phyloP scores from a whole-genome alignment of 2,113 vertebrate species.

The Megatriorchis doriae region DNA sequence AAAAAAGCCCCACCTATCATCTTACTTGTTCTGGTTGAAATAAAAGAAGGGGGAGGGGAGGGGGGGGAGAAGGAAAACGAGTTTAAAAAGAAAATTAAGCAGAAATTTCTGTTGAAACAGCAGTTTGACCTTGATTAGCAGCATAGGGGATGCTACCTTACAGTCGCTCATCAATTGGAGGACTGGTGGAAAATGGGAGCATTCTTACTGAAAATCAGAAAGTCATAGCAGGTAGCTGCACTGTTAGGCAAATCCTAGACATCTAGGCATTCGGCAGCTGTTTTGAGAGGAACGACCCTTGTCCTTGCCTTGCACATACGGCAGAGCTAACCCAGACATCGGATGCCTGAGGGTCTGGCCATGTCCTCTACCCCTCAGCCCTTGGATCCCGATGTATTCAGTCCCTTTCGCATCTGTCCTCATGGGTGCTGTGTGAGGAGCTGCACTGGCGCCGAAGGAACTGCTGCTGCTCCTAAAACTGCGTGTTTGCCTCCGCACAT shows the following conservation, averaged over 20 bases:
- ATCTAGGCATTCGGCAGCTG: neutral
- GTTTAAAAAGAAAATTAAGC: neutral
- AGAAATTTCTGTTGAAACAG: neutral
- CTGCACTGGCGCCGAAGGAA: neutral
- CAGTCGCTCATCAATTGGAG: neutral
- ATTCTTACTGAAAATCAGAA: neutral
- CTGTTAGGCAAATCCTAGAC: neutral
- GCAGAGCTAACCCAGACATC: neutral
- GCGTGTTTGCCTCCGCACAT: neutral
- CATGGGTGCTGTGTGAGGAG: neutral
- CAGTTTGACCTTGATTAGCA: neutral
- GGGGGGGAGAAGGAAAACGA: neutral
- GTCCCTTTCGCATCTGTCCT: neutral
- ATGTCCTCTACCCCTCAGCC: neutral
- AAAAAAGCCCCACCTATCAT: neutral
- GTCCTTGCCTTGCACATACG: neutral
- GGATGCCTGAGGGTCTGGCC: neutral
- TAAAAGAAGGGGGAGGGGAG: neutral
- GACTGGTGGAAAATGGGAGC: neutral
- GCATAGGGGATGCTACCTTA: neutral
- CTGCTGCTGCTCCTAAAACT: neutral
- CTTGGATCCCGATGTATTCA: accelerated
- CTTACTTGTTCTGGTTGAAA: neutral
- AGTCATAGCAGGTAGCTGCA: neutral
- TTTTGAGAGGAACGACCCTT: neutral